phyloP scores from a whole-genome alignment of 1,140 invertebrate genomes.

The Oreohelix idahoensis region DNA sequence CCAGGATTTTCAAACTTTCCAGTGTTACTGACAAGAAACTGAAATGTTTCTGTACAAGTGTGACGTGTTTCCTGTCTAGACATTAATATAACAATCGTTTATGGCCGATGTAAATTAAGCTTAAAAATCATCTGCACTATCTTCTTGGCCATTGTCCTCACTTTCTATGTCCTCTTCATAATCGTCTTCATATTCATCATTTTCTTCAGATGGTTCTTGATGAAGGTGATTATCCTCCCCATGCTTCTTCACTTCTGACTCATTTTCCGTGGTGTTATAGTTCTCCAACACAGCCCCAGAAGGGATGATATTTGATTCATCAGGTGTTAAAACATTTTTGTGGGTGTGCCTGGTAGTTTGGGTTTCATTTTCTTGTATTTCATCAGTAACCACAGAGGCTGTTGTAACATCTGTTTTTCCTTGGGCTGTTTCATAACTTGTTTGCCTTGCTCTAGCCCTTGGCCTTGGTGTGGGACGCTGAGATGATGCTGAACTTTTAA shows the following conservation, averaged over 20 bases:
- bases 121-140: slow-evolving; percentile 7
- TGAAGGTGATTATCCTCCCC: background rate
- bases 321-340: background rate
- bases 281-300: background rate
- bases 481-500: background rate
- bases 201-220: background rate
- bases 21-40: no score
- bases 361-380: background rate
- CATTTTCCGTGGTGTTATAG: background rate
- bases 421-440: background rate
- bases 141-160: slow-evolving; percentile 8
- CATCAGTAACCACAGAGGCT: background rate
- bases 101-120: background rate
- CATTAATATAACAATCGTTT: background rate
- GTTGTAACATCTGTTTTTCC: background rate
- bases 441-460: background rate
- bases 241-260: background rate
- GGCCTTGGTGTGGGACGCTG: background rate
- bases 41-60: no score
- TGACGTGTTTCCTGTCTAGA: no score
- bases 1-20: no score
- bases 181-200: slow-evolving; percentile 31
- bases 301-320: background rate
- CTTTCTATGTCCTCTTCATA: slow-evolving; percentile 13
- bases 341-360: background rate